Evolutionary conservation across 2,797 vertebrate genomes (phyloP).

Genomic region (Mus caroli): DNA sequence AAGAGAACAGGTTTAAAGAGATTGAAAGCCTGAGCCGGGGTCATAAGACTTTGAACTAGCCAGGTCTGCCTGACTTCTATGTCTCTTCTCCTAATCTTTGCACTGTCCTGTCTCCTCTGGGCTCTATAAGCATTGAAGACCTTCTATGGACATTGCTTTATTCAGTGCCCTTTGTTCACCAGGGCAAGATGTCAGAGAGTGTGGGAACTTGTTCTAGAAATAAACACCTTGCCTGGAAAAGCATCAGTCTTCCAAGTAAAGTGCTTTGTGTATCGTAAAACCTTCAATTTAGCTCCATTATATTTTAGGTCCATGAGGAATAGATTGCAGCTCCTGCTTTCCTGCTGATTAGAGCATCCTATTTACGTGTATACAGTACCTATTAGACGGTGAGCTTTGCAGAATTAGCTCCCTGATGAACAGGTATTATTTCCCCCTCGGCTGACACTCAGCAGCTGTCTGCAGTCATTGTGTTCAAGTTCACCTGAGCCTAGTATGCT

Average conservation of each 20-base stretch:
- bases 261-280: conserved; percentile 73
- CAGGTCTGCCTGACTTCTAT: background rate
- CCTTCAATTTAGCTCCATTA: conserved; percentile 76
- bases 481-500: conserved; percentile 24
- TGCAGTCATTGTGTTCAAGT: conserved; percentile 43
- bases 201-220: conserved; percentile 73
- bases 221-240: conserved; percentile 70
- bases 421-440: conserved; percentile 66
- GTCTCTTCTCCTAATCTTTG: background rate
- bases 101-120: background rate
- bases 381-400: conserved; percentile 68
- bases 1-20: background rate
- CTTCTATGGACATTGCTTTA: conserved; percentile 27
- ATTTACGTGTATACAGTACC: conserved; percentile 57
- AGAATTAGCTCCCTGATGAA: conserved; percentile 78
- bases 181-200: conserved; percentile 41
- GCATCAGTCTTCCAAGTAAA: conserved; percentile 64
- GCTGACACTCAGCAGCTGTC: conserved; percentile 74
- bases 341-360: conserved; percentile 72
- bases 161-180: background rate
- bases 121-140: background rate
- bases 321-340: conserved; percentile 71
- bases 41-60: background rate
- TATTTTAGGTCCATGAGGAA: conserved; percentile 74
- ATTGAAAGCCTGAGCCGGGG: background rate